Percentiles rank a stretch among this genome's conserved stretches.
phyloP scores from a whole-genome alignment of 2,797 vertebrate species.

The Aeoliscus strigatus region DNA sequence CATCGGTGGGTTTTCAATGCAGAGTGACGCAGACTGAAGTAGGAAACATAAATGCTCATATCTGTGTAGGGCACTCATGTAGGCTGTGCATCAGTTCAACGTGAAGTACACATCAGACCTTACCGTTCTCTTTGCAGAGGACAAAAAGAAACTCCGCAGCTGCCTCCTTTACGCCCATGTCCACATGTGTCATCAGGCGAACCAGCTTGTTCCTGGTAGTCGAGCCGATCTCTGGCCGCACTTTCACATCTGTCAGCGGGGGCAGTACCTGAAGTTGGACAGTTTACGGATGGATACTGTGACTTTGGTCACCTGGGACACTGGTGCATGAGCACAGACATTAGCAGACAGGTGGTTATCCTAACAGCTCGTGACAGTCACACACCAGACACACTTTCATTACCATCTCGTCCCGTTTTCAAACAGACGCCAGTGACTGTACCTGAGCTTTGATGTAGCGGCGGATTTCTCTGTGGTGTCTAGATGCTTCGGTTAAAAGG shows the following conservation, averaged over 20 bases:
- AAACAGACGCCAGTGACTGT: background rate
- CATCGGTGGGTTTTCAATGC: too few species aligned
- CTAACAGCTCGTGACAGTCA: background rate
- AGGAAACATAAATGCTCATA: too few species aligned
- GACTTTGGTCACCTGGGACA: background rate
- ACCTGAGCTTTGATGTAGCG: conserved; percentile 97
- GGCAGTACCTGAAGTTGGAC: conserved; percentile 83
- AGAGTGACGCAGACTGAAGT: too few species aligned
- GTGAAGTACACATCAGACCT: too few species aligned
- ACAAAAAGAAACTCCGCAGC: conserved; percentile 98
- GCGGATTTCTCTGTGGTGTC: conserved; percentile 90
- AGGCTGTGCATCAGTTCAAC: too few species aligned
- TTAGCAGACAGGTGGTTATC: too few species aligned
- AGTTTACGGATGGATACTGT: background rate
- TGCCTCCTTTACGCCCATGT: conserved; percentile 95
- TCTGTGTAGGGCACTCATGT: too few species aligned
- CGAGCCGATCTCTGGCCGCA: conserved; percentile 90
- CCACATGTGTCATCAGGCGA: conserved; percentile 97
- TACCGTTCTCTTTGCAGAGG: conserved; percentile 97
- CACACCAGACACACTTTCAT: background rate
- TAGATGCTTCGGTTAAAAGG: conserved; percentile 89
- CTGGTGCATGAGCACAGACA: too few species aligned
- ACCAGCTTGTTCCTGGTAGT: conserved; percentile 94
- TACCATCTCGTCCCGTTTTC: background rate
- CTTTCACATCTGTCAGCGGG: conserved; percentile 90